Evolutionary conservation across 2,888 invertebrate species (phyloP), one percentile per base, ranked within the genome.

Genomic region (Dascillus cervinus): DNA sequence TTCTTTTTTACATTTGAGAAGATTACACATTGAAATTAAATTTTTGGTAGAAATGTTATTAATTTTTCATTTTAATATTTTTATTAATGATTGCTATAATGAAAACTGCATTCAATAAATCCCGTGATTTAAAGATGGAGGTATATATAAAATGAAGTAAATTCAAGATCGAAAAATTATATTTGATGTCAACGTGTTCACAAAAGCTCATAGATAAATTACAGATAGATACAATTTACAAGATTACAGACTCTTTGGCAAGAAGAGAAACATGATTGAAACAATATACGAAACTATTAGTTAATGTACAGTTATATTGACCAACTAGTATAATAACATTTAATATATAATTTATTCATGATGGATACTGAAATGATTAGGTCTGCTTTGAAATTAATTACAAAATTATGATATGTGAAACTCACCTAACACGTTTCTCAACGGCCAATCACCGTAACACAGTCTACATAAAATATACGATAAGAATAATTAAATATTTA

Each of bases 161-260:
- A 23, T 13, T 17, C 8, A 29, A 11, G 9, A 27, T 54, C 46
- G 50, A 53, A 60, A 62, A 64, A 63, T 63, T 60, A 64, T 64
- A 62, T 58, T 60, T 56, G 52, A 44, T 55, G 47, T 53, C 53
- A 59, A 59, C 57, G 60, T 63, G 63, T 62, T 64, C 64, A 65
- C 64, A 62, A 63, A 65, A 65, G 64, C 64, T 62, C 57, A 40
- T 28, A 32, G 15, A 41, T 46, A 41, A 46, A 40, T 30, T 58
- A 58, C 56, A 60, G 50, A 55, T 55, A 53, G 49, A 47, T 56
- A 57, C 53, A 56, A 52, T 47, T 53, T 58, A 54, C 54, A 58
- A 53, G 50, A 52, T 49, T 50, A 55, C 55, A 55, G 50, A 52
- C 41, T 59, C 58, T 62, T 62, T 64, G 63, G 61, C 61, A 55